These are phyloP conservation scores for Hoplias malabaricus DNA, from an alignment of 2,113 vertebrate species.

Conservation along the genomic window DNA sequence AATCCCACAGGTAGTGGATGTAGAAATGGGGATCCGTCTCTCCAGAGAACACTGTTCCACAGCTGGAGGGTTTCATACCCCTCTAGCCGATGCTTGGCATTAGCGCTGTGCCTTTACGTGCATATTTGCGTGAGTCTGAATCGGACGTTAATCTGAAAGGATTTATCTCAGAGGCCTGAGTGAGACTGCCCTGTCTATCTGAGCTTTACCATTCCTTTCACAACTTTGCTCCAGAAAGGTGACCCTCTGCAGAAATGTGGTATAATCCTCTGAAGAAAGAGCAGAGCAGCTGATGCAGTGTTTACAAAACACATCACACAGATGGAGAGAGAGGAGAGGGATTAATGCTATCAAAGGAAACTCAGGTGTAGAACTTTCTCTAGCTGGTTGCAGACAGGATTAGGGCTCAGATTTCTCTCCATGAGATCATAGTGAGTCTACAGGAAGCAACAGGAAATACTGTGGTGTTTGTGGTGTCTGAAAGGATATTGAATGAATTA, in stretches of 20 bases:
- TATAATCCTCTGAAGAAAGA: slow-evolving; percentile 29
- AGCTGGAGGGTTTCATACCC: too few species aligned
- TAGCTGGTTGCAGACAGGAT: slow-evolving; percentile 17
- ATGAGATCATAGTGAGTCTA: neutral
- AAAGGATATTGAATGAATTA: neutral
- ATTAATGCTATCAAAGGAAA: slow-evolving; percentile 50
- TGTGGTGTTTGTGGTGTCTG: neutral
- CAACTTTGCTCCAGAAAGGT: neutral
- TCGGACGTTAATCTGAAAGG: neutral
- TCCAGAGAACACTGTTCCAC: too few species aligned
- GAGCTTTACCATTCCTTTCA: too few species aligned
- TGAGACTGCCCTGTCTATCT: neutral
- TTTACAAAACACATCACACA: slow-evolving; percentile 39
- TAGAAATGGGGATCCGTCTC: too few species aligned
- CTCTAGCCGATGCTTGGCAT: too few species aligned
- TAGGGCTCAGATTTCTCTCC: slow-evolving; percentile 11
- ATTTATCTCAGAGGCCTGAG: neutral
- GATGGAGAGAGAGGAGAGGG: slow-evolving; percentile 28
- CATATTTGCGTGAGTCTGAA: neutral
- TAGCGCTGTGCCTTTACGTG: slow-evolving; percentile 4
- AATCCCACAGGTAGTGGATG: too few species aligned
- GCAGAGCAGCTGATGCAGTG: neutral
- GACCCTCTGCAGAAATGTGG: neutral
- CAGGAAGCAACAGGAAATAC: neutral
- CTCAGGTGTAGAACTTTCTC: slow-evolving; percentile 26